These are phyloP conservation scores for Cephus cinctus DNA, from an alignment of 1,140 invertebrate species.

Conservation along the genomic window DNA sequence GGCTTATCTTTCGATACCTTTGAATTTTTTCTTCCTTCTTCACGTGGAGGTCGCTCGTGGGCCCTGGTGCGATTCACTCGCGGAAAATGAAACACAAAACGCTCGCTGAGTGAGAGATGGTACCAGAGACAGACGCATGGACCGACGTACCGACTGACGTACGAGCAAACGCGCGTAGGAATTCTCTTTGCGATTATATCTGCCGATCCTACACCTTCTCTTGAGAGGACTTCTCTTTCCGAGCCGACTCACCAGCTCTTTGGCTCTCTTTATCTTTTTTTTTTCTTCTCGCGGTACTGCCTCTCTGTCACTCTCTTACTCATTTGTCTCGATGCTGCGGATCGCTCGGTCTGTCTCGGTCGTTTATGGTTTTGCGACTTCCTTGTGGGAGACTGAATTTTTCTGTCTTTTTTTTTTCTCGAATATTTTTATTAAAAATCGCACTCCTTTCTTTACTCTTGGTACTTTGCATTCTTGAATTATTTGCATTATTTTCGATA, in stretches of 20 bases:
- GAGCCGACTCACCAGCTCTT: background rate
- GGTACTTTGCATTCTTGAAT: too few relatives aligned
- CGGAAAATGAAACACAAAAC: background rate
- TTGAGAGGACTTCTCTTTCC: background rate
- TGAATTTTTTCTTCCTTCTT: too few relatives aligned
- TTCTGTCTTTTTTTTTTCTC: too few relatives aligned
- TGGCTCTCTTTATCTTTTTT: background rate
- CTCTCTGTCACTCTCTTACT: background rate
- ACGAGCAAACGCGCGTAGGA: conserved; percentile 1
- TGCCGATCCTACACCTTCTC: conserved; percentile 7
- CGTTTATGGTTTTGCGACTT: background rate
- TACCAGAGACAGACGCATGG: background rate
- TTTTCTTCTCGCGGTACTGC: too few relatives aligned
- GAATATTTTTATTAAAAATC: too few relatives aligned
- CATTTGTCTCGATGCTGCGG: background rate
- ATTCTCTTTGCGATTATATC: conserved; percentile 7
- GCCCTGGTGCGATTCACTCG: background rate
- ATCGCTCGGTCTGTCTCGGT: background rate
- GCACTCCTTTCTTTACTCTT: too few relatives aligned
- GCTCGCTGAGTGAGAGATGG: too few relatives aligned
- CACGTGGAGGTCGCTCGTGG: background rate
- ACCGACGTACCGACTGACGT: background rate
- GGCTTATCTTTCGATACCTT: too few relatives aligned
- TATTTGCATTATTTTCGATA: too few relatives aligned
- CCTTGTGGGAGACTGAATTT: too few relatives aligned